These are phyloP conservation scores for Muricea muricata DNA, from an alignment of 92 coral and sea anemone genomes.

Conservation along the genomic window DNA sequence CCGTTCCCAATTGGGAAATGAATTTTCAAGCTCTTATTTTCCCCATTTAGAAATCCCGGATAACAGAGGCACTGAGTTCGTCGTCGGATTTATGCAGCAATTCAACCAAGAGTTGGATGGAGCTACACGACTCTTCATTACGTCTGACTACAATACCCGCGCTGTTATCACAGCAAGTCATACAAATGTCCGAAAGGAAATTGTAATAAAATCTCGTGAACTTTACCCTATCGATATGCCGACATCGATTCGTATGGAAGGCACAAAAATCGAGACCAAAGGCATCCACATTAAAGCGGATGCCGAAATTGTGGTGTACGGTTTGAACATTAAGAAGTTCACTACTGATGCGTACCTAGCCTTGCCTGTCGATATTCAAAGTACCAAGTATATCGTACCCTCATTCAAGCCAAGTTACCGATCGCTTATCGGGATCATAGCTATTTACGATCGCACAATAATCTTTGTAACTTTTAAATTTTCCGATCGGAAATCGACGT, in stretches of 20 bases:
- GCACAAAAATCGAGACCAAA: constrained; percentile 36
- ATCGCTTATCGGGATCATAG: constrained; percentile 60
- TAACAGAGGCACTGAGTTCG: constrained; percentile 73
- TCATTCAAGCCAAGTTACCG: constrained; percentile 40
- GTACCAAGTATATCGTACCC: constrained; percentile 68
- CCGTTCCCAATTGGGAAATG: no score
- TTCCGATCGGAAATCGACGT: constrained; percentile 12
- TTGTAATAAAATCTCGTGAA: constrained; percentile 43
- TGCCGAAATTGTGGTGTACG: constrained; percentile 63
- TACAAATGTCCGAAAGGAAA: constrained; percentile 2
- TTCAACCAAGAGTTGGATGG: constrained; percentile 11
- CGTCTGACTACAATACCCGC: constrained; percentile 37
- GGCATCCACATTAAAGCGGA: constrained; percentile 69
- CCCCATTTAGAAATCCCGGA: constrained; percentile 59
- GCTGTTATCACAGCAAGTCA: constrained; percentile 56
- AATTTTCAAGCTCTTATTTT: no score
- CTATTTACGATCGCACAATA: constrained; percentile 24
- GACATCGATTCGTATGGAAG: constrained; percentile 59
- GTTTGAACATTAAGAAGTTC: constrained; percentile 61
- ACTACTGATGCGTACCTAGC: constrained; percentile 77
- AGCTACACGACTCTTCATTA: constrained; percentile 23
- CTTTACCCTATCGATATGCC: constrained; percentile 60
- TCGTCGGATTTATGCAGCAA: constrained; percentile 65
- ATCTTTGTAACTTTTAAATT: constrained; percentile 27
- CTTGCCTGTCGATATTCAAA: constrained; percentile 70